phyloP scores from a whole-genome alignment of 2,113 vertebrate species.

The Heterochromis multidens region DNA sequence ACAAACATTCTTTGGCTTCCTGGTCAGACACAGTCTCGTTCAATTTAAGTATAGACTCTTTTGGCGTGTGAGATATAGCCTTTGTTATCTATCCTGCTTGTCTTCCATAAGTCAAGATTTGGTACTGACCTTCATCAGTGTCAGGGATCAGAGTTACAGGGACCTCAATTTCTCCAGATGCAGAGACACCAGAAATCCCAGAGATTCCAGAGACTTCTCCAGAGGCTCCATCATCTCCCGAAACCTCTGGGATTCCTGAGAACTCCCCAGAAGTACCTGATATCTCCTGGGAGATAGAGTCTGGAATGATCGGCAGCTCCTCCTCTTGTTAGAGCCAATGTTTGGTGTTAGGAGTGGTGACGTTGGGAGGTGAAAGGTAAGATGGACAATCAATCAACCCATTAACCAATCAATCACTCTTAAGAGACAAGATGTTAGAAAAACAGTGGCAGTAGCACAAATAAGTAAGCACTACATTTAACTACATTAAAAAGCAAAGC shows the following conservation, averaged over 20 bases:
- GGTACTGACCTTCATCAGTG: constrained; percentile 74
- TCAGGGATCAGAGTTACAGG: constrained; percentile 56
- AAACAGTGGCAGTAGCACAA: constrained; percentile 14
- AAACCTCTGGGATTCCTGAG: constrained; percentile 56
- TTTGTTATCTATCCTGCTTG: background rate
- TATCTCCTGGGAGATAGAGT: constrained; percentile 54
- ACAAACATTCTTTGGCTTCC: too few species aligned
- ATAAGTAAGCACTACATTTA: constrained; percentile 56
- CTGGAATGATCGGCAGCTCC: constrained; percentile 52
- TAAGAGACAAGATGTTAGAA: constrained; percentile 23
- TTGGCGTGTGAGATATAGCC: background rate
- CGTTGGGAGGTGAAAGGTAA: constrained; percentile 41
- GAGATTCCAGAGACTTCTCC: constrained; percentile 49
- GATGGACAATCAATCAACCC: constrained; percentile 44
- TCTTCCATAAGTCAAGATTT: constrained; percentile 28
- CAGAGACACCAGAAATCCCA: constrained; percentile 49
- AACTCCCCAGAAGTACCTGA: constrained; percentile 62
- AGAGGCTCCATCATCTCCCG: constrained; percentile 50
- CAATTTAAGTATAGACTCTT: background rate
- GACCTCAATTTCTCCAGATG: constrained; percentile 54
- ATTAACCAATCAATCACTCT: constrained; percentile 23
- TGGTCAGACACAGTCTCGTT: too few species aligned
- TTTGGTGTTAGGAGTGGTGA: constrained; percentile 55
- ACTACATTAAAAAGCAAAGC: constrained; percentile 41
- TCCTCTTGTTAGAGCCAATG: constrained; percentile 77